phyloP scores from a whole-genome alignment of 1,140 invertebrate genomes.

The Brachionus sp. region DNA sequence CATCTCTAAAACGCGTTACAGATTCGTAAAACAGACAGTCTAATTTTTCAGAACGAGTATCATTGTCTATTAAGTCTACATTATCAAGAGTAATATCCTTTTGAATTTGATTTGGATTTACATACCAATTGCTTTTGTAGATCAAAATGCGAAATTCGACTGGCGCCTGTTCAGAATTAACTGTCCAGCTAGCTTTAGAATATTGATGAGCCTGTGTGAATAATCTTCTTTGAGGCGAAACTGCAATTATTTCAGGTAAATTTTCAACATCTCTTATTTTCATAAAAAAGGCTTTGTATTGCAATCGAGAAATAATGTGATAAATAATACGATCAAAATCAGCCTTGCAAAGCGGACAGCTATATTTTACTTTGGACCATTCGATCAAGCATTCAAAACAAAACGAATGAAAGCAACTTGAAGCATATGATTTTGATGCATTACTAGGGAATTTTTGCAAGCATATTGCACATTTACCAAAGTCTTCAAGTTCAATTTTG shows the following conservation, averaged over 20 bases:
- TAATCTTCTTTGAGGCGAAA: conserved; percentile 13
- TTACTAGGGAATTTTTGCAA: conserved; percentile 12
- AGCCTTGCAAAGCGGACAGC: conserved; percentile 89
- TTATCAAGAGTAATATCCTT: background rate
- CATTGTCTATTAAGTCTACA: conserved; percentile 54
- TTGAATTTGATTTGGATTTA: conserved; percentile 21
- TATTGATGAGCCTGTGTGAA: conserved; percentile 60
- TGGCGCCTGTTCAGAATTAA: conserved; percentile 61
- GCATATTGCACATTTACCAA: conserved; percentile 36
- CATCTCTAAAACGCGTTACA: conserved; percentile 62
- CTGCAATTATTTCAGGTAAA: background rate
- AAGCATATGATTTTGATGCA: conserved; percentile 73
- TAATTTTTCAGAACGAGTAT: conserved; percentile 60
- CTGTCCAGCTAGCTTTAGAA: conserved; percentile 61
- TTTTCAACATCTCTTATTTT: conserved; percentile 46
- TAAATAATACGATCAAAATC: conserved; percentile 84
- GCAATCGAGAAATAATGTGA: conserved; percentile 77
- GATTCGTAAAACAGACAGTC: background rate
- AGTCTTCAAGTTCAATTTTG: background rate
- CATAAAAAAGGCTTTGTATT: conserved; percentile 80
- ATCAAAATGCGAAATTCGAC: conserved; percentile 19
- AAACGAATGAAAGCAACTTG: conserved; percentile 86
- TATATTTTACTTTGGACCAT: conserved; percentile 90
- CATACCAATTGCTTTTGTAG: conserved; percentile 32
- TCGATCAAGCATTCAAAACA: conserved; percentile 85